A percentile compares a stretch with the other conserved stretches of the same genome.
Evolutionary conservation across 2,888 invertebrate species (phyloP).

Genomic region (Sialis fuliginosa): DNA sequence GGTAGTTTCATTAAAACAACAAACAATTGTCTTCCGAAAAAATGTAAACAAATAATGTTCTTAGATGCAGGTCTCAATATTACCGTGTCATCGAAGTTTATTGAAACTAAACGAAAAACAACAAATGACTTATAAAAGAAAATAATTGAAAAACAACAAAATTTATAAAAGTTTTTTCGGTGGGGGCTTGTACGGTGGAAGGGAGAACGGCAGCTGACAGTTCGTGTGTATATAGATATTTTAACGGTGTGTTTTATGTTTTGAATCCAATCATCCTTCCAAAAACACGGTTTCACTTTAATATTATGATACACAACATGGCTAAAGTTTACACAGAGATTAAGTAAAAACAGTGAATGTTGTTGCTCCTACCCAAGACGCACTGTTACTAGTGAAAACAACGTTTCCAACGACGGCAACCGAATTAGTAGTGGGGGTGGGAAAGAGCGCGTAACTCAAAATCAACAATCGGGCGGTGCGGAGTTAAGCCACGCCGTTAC

Average conservation of each 20-base stretch:
- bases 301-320: constrained; percentile 76
- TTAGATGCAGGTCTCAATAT: background rate
- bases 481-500: constrained; percentile 7
- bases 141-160: background rate
- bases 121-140: background rate
- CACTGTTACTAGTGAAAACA: constrained; percentile 33
- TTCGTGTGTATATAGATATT: background rate
- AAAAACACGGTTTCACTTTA: constrained; percentile 36
- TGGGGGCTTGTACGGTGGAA: background rate
- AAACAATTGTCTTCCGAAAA: background rate
- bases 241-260: constrained; percentile 16
- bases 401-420: constrained; percentile 20
- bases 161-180: background rate
- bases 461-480: constrained; percentile 10
- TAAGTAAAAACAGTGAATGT: constrained; percentile 33
- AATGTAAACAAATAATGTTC: too few relatives aligned
- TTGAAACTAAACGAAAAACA: background rate
- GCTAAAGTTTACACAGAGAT: constrained; percentile 58
- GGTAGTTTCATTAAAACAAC: background rate
- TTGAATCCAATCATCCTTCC: constrained; percentile 29
- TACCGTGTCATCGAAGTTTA: background rate
- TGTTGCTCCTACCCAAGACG: constrained; percentile 30
- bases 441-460: background rate
- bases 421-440: constrained; percentile 20
- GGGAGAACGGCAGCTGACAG: too few relatives aligned